phyloP scores from a whole-genome alignment of 92 coral and sea anemone genomes.

The Phenganax stokvisi region DNA sequence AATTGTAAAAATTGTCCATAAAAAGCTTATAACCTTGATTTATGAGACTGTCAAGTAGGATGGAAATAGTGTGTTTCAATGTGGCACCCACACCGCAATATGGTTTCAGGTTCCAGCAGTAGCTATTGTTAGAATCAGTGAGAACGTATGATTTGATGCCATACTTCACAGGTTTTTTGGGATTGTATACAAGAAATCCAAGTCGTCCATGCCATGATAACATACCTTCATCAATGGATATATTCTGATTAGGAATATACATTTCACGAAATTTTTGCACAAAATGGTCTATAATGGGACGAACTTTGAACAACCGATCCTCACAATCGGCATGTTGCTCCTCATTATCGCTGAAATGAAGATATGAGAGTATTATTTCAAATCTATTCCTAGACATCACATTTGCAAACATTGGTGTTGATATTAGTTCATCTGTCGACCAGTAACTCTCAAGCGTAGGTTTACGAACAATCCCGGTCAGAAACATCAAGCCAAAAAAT shows the following conservation, averaged over 20 bases:
- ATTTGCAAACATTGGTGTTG: constrained; percentile 17
- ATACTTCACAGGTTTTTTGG: constrained; percentile 24
- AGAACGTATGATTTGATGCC: constrained; percentile 22
- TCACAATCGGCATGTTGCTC: constrained; percentile 1
- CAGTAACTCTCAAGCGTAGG: constrained; percentile 21
- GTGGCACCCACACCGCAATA: no score
- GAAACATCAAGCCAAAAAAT: constrained; percentile 32
- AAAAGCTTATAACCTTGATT: no score
- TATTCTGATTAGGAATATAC: constrained; percentile 1
- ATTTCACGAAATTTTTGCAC: constrained; percentile 8
- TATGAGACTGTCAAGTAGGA: no score
- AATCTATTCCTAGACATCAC: constrained; percentile 28
- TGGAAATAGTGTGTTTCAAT: no score
- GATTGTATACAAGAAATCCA: constrained; percentile 27
- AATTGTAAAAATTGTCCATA: no score
- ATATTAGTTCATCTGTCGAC: constrained; percentile 21
- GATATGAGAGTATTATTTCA: constrained; percentile 23
- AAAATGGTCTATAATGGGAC: constrained; percentile 25
- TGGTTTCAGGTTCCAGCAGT: constrained; percentile 1
- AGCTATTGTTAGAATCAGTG: constrained; percentile 20
- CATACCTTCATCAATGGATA: constrained; percentile 12
- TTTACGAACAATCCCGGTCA: constrained; percentile 17
- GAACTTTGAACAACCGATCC: constrained; percentile 37
- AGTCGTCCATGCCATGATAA: constrained; percentile 21
- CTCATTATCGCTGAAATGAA: constrained; percentile 30